A percentile compares a stretch with the other conserved stretches of the same genome.
Conservation (phyloP, 2,797 vertebrate species). For the Anniella stebbinsi region DNA sequence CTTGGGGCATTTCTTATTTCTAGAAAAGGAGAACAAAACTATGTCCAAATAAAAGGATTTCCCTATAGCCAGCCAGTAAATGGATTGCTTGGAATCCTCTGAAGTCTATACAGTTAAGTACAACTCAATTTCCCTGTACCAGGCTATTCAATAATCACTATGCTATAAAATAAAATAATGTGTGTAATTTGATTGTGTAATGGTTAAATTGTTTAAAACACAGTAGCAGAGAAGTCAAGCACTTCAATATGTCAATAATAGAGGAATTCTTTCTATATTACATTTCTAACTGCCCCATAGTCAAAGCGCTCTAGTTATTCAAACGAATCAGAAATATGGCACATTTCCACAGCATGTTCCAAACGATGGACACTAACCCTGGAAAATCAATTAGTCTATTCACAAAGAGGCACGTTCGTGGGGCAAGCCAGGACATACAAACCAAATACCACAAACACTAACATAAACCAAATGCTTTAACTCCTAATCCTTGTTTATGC, state of each 20-base stretch:
- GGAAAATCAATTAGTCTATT: neutral
- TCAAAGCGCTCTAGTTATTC: neutral
- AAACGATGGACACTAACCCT: neutral
- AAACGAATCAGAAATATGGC: constrained; percentile 24
- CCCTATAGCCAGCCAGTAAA: constrained; percentile 72
- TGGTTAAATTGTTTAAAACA: neutral
- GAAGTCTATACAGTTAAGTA: constrained; percentile 54
- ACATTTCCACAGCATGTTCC: accelerated
- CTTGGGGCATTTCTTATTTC: constrained; percentile 63
- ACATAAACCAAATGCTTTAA: constrained; percentile 19
- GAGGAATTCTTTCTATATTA: too few species aligned
- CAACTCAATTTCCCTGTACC: constrained; percentile 51
- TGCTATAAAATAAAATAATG: constrained; percentile 1
- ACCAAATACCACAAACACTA: constrained; percentile 31
- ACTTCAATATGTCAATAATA: constrained; percentile 20
- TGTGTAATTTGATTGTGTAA: accelerated
- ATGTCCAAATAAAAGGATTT: constrained; percentile 76
- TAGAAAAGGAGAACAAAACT: constrained; percentile 59
- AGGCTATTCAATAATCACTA: constrained; percentile 29
- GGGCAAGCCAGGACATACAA: constrained; percentile 27
- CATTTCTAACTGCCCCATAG: too few species aligned
- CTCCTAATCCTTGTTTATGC: neutral
- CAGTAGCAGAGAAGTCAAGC: constrained; percentile 58
- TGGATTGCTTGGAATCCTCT: constrained; percentile 71
- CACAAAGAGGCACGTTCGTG: constrained; percentile 28